Base-by-base conservation (phyloP, 2,888 invertebrate species). In the Leucophora obtusa region DNA sequence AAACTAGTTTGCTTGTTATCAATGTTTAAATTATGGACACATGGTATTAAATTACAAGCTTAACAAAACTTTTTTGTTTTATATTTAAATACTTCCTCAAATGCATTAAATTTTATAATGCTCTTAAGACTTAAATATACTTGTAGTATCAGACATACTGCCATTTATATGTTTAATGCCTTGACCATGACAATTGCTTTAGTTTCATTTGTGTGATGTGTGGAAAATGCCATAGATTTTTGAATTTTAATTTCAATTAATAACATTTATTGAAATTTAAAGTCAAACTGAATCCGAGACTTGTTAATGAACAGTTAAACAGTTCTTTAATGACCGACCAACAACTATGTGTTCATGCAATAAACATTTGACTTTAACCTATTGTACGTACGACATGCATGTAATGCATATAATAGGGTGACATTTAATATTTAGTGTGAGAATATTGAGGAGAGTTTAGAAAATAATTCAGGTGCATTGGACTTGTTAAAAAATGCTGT, bases 131-230 rank as follows among this genome's bases (percentile, higher is more conserved):
- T 54, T 68, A 14, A 51, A 35, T 51, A n/a, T 63, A 18, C n/a
- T 70, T n/a, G 43, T 15, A 47, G n/a, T 47, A 14, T 59, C 59
- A 65, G 18, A 53, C 65, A 63, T 33, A 65, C 24, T 7, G 28
- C 28, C 28, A 54, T 65, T 38, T 51, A 53, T 58, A 54, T 14
- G 50, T 7, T 43, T 8, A 53, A 62, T 63, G 63, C 80, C 80
- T 81, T 81, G 80, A 81, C 80, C 80, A 81, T 81, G 80, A 56
- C 72, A 81, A 76, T 81, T 76, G 80, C 76, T 73, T 69, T 76
- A 81, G 69, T 72, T 81, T 72, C 28, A 28, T 69, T 71, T 53
- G 33, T 59, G 11, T 62, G 10, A 18, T 28, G 15, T 15, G 10
- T 70, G 60, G 21, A 73, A 69, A 80, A 76, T 76, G 76, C 59